Evolutionary conservation across 1,140 invertebrate species (phyloP).

Genomic region (Drosophila pseudoananassae): DNA sequence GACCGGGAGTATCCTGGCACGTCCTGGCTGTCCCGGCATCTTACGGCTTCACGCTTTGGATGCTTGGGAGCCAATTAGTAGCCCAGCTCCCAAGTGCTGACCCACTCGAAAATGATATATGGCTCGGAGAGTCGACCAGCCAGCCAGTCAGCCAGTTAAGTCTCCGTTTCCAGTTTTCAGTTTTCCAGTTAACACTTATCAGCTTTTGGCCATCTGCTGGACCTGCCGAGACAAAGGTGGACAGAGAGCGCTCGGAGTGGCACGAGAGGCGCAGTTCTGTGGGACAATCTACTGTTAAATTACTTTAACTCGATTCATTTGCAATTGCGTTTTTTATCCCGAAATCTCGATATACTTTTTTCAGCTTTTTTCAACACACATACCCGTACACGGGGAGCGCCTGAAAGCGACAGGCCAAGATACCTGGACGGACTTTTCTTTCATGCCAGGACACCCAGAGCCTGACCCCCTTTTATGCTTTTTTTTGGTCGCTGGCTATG

Average conservation of each 20-base stretch:
- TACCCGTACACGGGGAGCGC: slow-evolving; percentile 11
- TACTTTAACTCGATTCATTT: slow-evolving; percentile 79
- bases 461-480: slow-evolving; percentile 11
- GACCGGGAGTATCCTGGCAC: not conserved
- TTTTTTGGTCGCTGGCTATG: slow-evolving; percentile 70
- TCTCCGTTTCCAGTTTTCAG: not conserved
- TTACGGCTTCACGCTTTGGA: slow-evolving; percentile 4
- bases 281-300: slow-evolving; percentile 72
- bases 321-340: slow-evolving; percentile 58
- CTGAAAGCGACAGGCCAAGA: slow-evolving; percentile 71
- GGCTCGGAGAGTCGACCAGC: not conserved
- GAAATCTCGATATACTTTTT: slow-evolving; percentile 17
- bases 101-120: slow-evolving; percentile 52
- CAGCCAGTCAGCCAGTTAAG: not conserved
- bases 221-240: not conserved
- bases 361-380: slow-evolving; percentile 2
- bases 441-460: not conserved
- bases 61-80: slow-evolving; percentile 43
- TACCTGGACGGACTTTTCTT: slow-evolving; percentile 53
- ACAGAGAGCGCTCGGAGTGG: not conserved
- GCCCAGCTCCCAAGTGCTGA: slow-evolving; percentile 29
- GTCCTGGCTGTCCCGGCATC: not conserved
- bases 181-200: slow-evolving; percentile 48
- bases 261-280: not conserved
- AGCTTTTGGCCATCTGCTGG: slow-evolving; percentile 54